Evolutionary conservation across 2,797 vertebrate genomes (phyloP), one percentile per base, ranked within the genome.

Genomic region (Urosaurus nigricauda): DNA sequence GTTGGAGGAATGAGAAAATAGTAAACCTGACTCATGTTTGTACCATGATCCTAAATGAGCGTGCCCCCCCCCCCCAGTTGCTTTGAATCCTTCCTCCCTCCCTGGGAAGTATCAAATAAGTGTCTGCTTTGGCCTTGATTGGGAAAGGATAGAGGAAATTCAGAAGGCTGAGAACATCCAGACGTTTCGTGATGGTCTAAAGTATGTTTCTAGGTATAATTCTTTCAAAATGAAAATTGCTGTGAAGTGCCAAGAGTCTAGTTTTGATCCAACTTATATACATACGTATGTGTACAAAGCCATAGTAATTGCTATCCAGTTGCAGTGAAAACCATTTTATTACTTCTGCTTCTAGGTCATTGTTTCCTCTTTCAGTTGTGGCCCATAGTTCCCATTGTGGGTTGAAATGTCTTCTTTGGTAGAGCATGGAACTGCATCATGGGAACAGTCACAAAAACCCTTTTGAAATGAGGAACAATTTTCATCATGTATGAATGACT

Each of bases 321-420:
- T 43, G 70, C 24, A 53, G 24, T 47, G 37, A 84, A 88, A 84
- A 73, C 14, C 3, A 7, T 14, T 47, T 29, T 11, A 74, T 73
- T 80, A 63, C 71, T 89, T 89, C 84, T 82, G 79, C 70, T 86
- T 89, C 74, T 43, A 35, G 12, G 43, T 82, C 56, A 58, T n/a
- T 24, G 71, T 56, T 89, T 82, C 84, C 81, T 56, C 70, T 89
- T 89, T 86, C 79, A 79, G 37, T 83, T 83, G 32, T 65, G 26
- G 71, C 21, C 65, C 70, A 87, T 0, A 0, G 11, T 88, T 88
- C 56, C 0, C 3, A 0, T 47, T 40, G 56, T 4, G 0, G 35
- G 13, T 26, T 65, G 73, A 90, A 89, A 73, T 7, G 0, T n/a
- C 29, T n/a, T 24, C 40, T 0, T 0, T 86, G 90, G 79, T 47